Evolutionary conservation across 1,140 invertebrate species (phyloP).

Genomic region (Meloidogyne hapla): DNA sequence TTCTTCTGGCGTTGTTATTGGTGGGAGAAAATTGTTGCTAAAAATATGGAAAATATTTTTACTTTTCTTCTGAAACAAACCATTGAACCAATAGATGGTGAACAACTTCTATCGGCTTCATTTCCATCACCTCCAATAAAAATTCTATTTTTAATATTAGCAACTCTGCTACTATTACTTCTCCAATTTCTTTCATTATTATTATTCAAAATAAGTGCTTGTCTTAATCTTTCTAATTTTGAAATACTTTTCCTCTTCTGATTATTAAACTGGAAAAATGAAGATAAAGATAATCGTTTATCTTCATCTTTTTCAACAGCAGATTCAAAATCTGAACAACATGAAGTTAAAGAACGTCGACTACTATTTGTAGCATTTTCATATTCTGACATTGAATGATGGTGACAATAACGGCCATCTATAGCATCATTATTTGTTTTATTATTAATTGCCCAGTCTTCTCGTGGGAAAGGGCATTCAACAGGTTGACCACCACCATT

Average conservation of each 20-base stretch:
- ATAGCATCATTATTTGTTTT: conserved; percentile 19
- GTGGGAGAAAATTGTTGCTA: background rate
- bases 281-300: conserved; percentile 28
- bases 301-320: background rate
- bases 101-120: conserved; percentile 42
- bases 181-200: background rate
- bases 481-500: background rate
- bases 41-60: background rate
- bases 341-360: background rate
- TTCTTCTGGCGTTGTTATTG: background rate
- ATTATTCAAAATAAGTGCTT: conserved; percentile 2
- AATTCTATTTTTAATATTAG: background rate
- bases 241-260: background rate
- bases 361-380: conserved; percentile 5
- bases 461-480: background rate
- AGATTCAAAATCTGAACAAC: conserved; percentile 2
- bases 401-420: conserved; percentile 34
- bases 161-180: conserved; percentile 15
- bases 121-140: conserved; percentile 31
- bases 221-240: conserved; percentile 6
- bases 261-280: background rate
- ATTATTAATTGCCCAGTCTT: background rate
- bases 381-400: conserved; percentile 28
- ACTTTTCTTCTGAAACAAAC: conserved; percentile 20
- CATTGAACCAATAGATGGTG: conserved; percentile 45